phyloP scores from a whole-genome alignment of 2,888 invertebrate species.

The Zaprionus bogoriensis region DNA sequence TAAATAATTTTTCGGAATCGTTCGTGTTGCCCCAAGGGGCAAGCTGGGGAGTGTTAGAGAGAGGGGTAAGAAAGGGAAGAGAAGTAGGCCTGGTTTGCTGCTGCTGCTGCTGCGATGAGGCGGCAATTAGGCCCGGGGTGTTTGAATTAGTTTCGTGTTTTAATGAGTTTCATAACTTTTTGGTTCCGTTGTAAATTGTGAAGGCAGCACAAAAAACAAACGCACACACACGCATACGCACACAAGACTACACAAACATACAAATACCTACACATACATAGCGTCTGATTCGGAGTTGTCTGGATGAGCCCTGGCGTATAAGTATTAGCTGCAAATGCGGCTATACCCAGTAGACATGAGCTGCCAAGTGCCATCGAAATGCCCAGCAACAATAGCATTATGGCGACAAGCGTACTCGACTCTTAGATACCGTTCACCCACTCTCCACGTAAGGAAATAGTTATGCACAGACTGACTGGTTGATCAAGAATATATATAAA shows the following conservation, averaged over 20 bases:
- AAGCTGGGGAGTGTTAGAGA: background rate
- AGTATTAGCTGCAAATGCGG: constrained; percentile 17
- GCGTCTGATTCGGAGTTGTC: background rate
- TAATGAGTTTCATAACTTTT: constrained; percentile 75
- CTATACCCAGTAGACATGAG: constrained; percentile 67
- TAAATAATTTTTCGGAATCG: constrained; percentile 74
- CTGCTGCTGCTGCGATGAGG: constrained; percentile 50
- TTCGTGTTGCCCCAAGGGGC: constrained; percentile 47
- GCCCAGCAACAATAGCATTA: constrained; percentile 27
- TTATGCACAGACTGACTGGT: no score
- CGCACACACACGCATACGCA: constrained; percentile 30
- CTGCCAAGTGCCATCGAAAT: constrained; percentile 56
- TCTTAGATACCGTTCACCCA: no score
- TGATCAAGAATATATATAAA: no score
- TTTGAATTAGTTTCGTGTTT: constrained; percentile 77
- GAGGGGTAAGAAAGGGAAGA: background rate
- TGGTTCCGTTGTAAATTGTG: constrained; percentile 77
- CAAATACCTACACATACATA: background rate
- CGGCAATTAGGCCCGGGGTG: constrained; percentile 76
- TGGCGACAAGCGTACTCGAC: background rate
- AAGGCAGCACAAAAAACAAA: constrained; percentile 36
- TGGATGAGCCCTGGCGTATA: background rate
- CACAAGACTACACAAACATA: background rate
- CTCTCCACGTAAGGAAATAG: no score
- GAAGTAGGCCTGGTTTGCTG: constrained; percentile 16